These are phyloP conservation scores for Nibea coibor DNA, from an alignment of 2,113 vertebrate genomes.

Conservation along the genomic window DNA sequence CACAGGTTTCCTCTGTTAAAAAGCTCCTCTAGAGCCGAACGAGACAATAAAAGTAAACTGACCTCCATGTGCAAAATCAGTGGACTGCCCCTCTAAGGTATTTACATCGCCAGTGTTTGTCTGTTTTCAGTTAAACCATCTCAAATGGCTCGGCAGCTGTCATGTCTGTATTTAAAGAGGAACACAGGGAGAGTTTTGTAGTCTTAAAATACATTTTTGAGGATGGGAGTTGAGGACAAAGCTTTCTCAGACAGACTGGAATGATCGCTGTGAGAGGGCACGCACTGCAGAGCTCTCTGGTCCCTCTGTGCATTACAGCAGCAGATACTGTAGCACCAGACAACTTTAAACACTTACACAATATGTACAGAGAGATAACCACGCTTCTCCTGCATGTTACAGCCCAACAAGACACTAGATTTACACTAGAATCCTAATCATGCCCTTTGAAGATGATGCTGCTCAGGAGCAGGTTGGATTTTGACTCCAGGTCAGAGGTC, in stretches of 20 bases:
- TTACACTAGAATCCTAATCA: not conserved
- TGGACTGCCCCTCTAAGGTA: slow-evolving; percentile 22
- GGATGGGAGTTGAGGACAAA: not conserved
- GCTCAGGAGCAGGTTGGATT: slow-evolving; percentile 12
- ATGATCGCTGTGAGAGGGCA: slow-evolving; percentile 32
- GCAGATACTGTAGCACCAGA: slow-evolving; percentile 37
- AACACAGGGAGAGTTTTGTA: not conserved
- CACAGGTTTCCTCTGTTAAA: not conserved
- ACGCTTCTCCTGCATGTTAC: not conserved
- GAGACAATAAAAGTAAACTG: not conserved
- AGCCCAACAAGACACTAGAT: not conserved
- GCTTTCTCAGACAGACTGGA: slow-evolving; percentile 30
- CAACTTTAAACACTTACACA: slow-evolving; percentile 30
- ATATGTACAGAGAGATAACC: slow-evolving; percentile 57
- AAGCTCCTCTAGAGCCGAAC: not conserved
- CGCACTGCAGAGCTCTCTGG: not conserved
- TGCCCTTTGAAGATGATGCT: not conserved
- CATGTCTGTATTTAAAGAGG: not conserved
- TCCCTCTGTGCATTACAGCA: slow-evolving; percentile 27
- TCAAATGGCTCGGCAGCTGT: slow-evolving; percentile 16
- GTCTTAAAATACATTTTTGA: slow-evolving; percentile 31
- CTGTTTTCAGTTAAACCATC: not conserved
- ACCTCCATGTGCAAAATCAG: not conserved
- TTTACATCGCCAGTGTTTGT: slow-evolving; percentile 40
- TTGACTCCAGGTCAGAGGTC: slow-evolving; percentile 14